These are phyloP conservation scores for Copidosoma floridanum DNA, from an alignment of 1,140 invertebrate species.

Conservation along the genomic window DNA sequence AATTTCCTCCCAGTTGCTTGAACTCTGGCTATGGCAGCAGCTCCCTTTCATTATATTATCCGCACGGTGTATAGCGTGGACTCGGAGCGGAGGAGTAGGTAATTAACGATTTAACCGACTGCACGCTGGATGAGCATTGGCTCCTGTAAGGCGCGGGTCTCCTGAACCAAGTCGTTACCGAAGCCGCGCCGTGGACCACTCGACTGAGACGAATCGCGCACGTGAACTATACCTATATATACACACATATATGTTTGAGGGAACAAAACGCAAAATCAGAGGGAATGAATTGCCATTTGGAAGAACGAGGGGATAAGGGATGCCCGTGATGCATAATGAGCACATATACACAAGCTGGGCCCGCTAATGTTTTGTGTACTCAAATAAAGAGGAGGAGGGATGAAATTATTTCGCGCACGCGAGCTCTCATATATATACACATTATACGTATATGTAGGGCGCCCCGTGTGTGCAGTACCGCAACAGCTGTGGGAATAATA, in stretches of 20 bases:
- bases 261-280: no score
- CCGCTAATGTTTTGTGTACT: conserved; percentile 52
- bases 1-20: no score
- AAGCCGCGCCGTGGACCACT: conserved; percentile 22
- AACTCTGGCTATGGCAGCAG: no score
- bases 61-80: no score
- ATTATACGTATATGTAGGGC: background rate
- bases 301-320: conserved; percentile 4
- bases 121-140: conserved; percentile 41
- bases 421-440: no score
- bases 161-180: conserved; percentile 51
- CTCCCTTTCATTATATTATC: no score
- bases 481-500: no score
- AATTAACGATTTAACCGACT: conserved; percentile 54
- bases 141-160: conserved; percentile 8
- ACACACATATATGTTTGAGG: no score
- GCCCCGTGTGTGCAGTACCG: background rate
- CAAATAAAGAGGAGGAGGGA: conserved; percentile 52
- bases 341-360: conserved; percentile 24
- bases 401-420: conserved; percentile 39
- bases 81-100: no score
- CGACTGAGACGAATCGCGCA: no score
- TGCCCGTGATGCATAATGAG: conserved; percentile 21
- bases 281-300: no score
- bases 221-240: no score